Percentiles rank a stretch among this genome's conserved stretches.
These are phyloP conservation scores for Lymantria monacha DNA, from an alignment of 2,888 invertebrate species.

Conservation along the genomic window DNA sequence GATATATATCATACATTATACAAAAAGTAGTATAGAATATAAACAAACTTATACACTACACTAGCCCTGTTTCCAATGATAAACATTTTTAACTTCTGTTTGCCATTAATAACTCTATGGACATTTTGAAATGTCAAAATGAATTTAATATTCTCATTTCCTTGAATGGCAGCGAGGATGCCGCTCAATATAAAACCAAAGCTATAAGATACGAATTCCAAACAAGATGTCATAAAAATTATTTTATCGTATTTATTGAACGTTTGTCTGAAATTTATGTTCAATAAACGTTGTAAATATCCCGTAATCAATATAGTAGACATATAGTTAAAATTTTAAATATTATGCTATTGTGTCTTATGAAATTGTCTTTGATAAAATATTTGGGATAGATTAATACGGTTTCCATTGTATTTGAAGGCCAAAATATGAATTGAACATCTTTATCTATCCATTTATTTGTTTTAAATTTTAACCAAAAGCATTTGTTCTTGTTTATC, in stretches of 20 bases:
- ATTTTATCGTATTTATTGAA: not conserved
- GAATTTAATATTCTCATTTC: slow-evolving; percentile 5
- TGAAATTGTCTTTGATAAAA: slow-evolving; percentile 16
- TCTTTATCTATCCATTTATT: slow-evolving; percentile 18
- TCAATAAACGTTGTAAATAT: not conserved
- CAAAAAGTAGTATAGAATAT: not conserved
- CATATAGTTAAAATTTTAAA: slow-evolving; percentile 7
- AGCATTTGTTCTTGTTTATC: too few species aligned
- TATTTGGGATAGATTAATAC: slow-evolving; percentile 20
- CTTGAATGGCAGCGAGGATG: not conserved
- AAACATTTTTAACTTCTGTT: not conserved
- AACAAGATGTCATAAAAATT: not conserved
- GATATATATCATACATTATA: not conserved
- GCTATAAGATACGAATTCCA: slow-evolving; percentile 5
- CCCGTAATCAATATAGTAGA: not conserved
- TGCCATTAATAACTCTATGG: slow-evolving; percentile 8
- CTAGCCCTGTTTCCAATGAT: not conserved
- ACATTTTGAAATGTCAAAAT: slow-evolving; percentile 17
- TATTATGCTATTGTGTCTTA: slow-evolving; percentile 13
- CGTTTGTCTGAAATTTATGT: not conserved
- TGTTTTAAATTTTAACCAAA: too few species aligned
- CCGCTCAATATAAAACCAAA: slow-evolving; percentile 9
- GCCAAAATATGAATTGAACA: slow-evolving; percentile 17
- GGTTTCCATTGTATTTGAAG: slow-evolving; percentile 20
- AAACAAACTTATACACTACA: too few species aligned